Conservation (phyloP, 2,113 vertebrate species). For the Xiphorhynchus elegans region DNA sequence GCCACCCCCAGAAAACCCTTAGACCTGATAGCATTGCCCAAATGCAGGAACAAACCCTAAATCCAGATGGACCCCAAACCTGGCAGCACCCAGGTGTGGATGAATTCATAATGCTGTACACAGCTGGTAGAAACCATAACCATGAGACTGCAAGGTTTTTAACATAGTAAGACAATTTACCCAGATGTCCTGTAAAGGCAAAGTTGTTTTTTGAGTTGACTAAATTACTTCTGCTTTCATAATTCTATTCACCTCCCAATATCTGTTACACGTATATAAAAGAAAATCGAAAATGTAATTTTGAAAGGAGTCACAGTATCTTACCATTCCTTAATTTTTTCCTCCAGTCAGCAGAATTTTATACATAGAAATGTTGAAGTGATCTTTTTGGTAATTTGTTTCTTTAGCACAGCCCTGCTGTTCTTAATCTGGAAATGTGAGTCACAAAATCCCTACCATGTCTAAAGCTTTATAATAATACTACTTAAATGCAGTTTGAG, state of each 20-base stretch:
- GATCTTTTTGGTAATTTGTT: constrained; percentile 20
- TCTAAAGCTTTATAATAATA: constrained; percentile 5
- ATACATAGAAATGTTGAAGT: neutral
- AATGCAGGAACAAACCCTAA: neutral
- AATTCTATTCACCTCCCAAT: neutral
- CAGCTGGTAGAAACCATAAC: neutral
- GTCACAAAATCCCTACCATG: neutral
- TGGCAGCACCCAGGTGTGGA: neutral
- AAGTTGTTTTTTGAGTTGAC: neutral
- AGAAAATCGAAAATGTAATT: neutral
- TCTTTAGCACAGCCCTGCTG: constrained; percentile 6
- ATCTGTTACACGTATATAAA: neutral
- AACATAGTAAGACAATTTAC: neutral
- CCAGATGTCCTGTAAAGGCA: neutral
- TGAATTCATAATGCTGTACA: neutral
- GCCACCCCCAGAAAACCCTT: no score
- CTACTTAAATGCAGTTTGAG: neutral
- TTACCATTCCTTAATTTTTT: neutral
- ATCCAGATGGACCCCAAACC: neutral
- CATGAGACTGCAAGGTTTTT: neutral
- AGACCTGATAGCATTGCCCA: neutral
- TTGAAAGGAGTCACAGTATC: neutral
- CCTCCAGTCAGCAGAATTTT: neutral
- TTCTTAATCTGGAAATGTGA: neutral
- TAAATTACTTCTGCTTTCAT: neutral